Base-by-base conservation (phyloP, 2,888 invertebrate species). In the Eumacrocentrus americanus region DNA sequence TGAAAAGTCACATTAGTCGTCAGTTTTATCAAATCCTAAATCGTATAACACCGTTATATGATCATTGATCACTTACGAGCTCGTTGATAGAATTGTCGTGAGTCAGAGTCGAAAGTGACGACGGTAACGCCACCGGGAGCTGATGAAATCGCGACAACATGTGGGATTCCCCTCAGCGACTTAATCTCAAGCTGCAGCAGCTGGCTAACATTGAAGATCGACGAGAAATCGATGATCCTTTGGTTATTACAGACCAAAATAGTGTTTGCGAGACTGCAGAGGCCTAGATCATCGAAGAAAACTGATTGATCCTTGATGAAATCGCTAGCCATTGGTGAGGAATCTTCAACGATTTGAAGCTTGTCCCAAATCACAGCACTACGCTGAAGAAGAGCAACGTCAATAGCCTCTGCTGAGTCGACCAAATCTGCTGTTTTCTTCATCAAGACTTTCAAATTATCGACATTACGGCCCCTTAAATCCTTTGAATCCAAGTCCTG, bases 331-430 rank as follows among this genome's bases (percentile, higher is more conserved):
- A n/a, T 54, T 11, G 57, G 42, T 12, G 53, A 46, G 3, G 65
- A 60, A 47, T 64, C 55, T 34, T 67, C 63, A 2, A 69, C 16
- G 1, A 60, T 25, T 61, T 72, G 69, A 12, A 75, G 53, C 47
- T 71, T 70, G 22, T 67, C 58, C 52, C 70, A 60, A 22, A n/a
- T n/a, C n/a, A n/a, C n/a, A n/a, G n/a, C n/a, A n/a, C n/a, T n/a
- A n/a, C n/a, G n/a, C n/a, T n/a, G n/a, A n/a, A n/a, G n/a, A n/a
- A n/a, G n/a, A n/a, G n/a, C n/a, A n/a, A n/a, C n/a, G n/a, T n/a
- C n/a, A n/a, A n/a, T n/a, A n/a, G n/a, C n/a, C n/a, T n/a, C n/a
- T n/a, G n/a, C n/a, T n/a, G n/a, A n/a, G n/a, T n/a, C n/a, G n/a
- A n/a, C n/a, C n/a, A n/a, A n/a, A n/a, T n/a, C n/a, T n/a, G n/a